phyloP scores from a whole-genome alignment of 2,113 vertebrate species.

The Ictalurus furcatus region DNA sequence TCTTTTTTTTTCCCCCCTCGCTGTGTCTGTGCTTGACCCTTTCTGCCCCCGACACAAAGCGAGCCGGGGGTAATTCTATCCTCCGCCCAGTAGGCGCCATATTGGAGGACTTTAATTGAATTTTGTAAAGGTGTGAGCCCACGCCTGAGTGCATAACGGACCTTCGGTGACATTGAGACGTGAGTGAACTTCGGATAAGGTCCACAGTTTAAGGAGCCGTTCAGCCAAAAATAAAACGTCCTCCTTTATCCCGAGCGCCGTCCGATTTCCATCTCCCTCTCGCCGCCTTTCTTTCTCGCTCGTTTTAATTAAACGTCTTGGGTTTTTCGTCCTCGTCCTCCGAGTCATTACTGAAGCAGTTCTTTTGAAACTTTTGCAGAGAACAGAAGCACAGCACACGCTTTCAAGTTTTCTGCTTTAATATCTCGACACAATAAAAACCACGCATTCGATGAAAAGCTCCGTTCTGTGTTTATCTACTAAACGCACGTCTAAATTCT shows the following conservation, averaged over 20 bases:
- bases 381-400: neutral
- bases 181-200: conserved; percentile 53
- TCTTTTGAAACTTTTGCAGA: conserved; percentile 32
- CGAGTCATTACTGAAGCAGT: conserved; percentile 23
- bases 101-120: conserved; percentile 55
- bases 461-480: neutral
- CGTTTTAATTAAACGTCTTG: conserved; percentile 58
- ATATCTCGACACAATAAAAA: neutral
- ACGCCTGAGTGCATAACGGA: conserved; percentile 24
- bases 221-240: conserved; percentile 37
- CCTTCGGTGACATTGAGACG: conserved; percentile 54
- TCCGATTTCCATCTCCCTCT: conserved; percentile 45
- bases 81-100: conserved; percentile 30
- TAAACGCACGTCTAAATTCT: neutral
- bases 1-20: neutral
- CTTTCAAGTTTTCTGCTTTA: neutral
- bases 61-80: conserved; percentile 19
- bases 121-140: conserved; percentile 45
- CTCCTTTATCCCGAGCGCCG: neutral
- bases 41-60: neutral
- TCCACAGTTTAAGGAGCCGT: neutral
- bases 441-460: neutral
- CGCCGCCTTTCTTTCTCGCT: conserved; percentile 24
- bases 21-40: conserved; percentile 17
- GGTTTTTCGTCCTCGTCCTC: conserved; percentile 45